phyloP scores from a whole-genome alignment of 1,140 invertebrate species.

The Heliconius melpomene region DNA sequence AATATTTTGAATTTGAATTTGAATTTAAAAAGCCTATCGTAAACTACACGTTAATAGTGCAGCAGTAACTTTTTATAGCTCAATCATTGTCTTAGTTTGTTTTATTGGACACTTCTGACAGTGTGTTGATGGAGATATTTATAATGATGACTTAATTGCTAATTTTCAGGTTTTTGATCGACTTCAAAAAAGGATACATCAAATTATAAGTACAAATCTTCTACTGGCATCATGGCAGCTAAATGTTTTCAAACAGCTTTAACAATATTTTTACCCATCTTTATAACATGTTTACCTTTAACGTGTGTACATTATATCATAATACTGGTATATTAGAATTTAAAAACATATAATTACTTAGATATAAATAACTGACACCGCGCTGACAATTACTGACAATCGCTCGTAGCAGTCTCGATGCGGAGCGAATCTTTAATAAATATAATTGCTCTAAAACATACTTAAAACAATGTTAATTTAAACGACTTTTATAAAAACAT shows the following conservation, averaged over 20 bases:
- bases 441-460: slow-evolving; percentile 1
- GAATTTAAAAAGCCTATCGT: not conserved
- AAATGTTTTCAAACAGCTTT: too few species aligned
- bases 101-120: not conserved
- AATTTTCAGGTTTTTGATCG: not conserved
- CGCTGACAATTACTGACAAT: slow-evolving; percentile 7
- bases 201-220: too few species aligned
- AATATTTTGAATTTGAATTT: too few species aligned
- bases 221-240: too few species aligned
- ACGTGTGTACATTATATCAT: not conserved
- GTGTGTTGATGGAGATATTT: not conserved
- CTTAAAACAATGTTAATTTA: slow-evolving; percentile 13
- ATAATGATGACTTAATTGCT: not conserved
- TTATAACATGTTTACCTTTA: not conserved
- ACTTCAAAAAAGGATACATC: too few species aligned
- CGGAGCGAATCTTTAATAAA: slow-evolving; percentile 14
- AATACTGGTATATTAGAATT: not conserved
- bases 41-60: not conserved
- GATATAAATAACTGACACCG: slow-evolving; percentile 2
- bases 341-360: not conserved
- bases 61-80: not conserved
- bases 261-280: too few species aligned
- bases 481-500: not conserved
- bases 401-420: not conserved
- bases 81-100: not conserved